These are phyloP conservation scores for Xerus inauris DNA, from an alignment of 2,113 vertebrate species.

Conservation along the genomic window DNA sequence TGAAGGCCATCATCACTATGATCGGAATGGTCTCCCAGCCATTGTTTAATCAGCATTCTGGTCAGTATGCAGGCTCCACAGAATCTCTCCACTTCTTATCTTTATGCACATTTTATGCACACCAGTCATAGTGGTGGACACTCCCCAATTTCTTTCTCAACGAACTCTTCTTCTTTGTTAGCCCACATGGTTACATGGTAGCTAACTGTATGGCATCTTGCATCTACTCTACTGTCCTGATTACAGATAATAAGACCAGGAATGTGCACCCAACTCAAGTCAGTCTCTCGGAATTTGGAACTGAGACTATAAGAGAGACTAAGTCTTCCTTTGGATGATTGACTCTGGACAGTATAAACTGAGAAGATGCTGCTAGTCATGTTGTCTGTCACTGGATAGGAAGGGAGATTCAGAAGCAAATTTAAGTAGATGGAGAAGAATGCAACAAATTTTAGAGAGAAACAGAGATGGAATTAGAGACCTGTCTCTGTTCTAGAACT, in stretches of 20 bases:
- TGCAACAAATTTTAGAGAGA: background rate
- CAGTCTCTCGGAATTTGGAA: background rate
- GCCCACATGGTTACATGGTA: background rate
- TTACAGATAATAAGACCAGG: background rate
- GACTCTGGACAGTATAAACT: background rate
- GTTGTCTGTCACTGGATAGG: background rate
- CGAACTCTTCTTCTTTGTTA: background rate
- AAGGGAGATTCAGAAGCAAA: background rate
- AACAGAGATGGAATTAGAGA: background rate
- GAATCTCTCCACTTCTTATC: background rate
- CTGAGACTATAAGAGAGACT: background rate
- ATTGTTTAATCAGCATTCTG: background rate
- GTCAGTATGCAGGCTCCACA: background rate
- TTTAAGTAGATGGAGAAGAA: background rate
- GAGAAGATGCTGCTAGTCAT: background rate
- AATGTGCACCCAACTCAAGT: too few relatives aligned
- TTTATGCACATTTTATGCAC: background rate
- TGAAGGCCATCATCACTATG: background rate
- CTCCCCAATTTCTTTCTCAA: background rate
- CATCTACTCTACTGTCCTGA: background rate
- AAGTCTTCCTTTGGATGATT: background rate
- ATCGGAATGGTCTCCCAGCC: slow-evolving; percentile 26
- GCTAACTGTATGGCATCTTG: background rate
- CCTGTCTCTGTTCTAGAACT: background rate
- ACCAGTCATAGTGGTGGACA: background rate